These are phyloP conservation scores for Ormyrus thymus DNA, from an alignment of 2,888 invertebrate genomes.

Conservation along the genomic window DNA sequence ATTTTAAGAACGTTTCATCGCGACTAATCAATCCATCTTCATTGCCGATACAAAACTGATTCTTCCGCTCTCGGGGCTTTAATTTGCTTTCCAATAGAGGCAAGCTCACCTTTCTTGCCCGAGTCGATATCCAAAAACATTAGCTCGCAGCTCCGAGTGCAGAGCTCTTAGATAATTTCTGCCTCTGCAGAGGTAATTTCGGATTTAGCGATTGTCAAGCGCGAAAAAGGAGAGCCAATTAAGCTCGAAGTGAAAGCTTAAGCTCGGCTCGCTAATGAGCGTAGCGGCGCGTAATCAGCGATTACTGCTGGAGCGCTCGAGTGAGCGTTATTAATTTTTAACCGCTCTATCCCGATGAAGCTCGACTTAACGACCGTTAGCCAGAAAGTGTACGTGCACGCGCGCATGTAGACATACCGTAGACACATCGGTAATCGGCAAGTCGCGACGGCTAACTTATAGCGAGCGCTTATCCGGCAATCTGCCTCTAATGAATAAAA, in stretches of 20 bases:
- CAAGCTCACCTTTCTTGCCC: too few relatives aligned
- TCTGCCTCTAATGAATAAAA: conserved; percentile 46
- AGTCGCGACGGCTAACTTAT: conserved; percentile 52
- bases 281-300: conserved; percentile 15
- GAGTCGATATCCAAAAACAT: too few relatives aligned
- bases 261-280: conserved; percentile 29
- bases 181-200: not conserved
- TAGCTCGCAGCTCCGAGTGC: too few relatives aligned
- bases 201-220: not conserved
- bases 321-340: conserved; percentile 45
- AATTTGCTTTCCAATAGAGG: too few relatives aligned
- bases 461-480: conserved; percentile 30
- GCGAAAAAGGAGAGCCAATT: conserved; percentile 27
- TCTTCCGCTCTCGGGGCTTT: too few relatives aligned
- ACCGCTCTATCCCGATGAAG: not conserved
- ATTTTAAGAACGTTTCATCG: too few relatives aligned
- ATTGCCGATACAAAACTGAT: too few relatives aligned
- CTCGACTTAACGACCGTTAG: conserved; percentile 57
- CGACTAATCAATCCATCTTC: too few relatives aligned
- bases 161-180: too few relatives aligned
- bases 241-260: conserved; percentile 8
- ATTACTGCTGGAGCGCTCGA: not conserved
- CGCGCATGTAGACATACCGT: too few relatives aligned
- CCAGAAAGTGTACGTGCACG: conserved; percentile 11
- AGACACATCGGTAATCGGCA: conserved; percentile 56